These are phyloP conservation scores for Drosophila demipolita DNA, from an alignment of 2,888 invertebrate species.

Conservation along the genomic window DNA sequence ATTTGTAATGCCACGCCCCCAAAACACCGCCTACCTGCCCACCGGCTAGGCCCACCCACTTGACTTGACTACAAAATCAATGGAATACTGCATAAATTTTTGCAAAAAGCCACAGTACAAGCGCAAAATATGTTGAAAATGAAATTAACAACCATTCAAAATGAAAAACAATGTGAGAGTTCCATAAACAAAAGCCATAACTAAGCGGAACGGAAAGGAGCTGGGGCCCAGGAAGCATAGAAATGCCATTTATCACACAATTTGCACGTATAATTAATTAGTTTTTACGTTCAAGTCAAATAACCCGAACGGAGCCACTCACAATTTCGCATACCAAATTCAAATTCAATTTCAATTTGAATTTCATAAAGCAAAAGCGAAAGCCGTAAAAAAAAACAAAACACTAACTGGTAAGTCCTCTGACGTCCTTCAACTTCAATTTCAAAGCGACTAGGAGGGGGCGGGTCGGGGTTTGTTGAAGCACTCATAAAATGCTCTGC, in stretches of 20 bases:
- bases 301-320: slow-evolving; percentile 29
- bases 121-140: slow-evolving; percentile 20
- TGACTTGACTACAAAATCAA: slow-evolving; percentile 40
- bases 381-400: slow-evolving; percentile 23
- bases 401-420: slow-evolving; percentile 12
- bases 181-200: slow-evolving; percentile 21
- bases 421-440: slow-evolving; percentile 66
- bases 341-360: slow-evolving; percentile 51
- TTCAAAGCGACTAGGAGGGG: slow-evolving; percentile 2
- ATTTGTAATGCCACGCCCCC: slow-evolving; percentile 50
- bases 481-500: slow-evolving; percentile 44
- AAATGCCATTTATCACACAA: slow-evolving; percentile 73
- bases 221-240: slow-evolving; percentile 27
- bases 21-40: neutral
- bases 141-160: slow-evolving; percentile 31
- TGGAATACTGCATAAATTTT: slow-evolving; percentile 45
- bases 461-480: no score
- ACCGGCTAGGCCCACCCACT: slow-evolving; percentile 1
- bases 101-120: slow-evolving; percentile 24
- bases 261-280: slow-evolving; percentile 80
- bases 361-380: slow-evolving; percentile 68
- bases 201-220: slow-evolving; percentile 2
- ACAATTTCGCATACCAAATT: slow-evolving; percentile 38
- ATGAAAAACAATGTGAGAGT: slow-evolving; percentile 3
- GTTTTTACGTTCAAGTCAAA: slow-evolving; percentile 54